phyloP scores from a whole-genome alignment of 2,888 invertebrate genomes.

The Aspidiotus destructor region DNA sequence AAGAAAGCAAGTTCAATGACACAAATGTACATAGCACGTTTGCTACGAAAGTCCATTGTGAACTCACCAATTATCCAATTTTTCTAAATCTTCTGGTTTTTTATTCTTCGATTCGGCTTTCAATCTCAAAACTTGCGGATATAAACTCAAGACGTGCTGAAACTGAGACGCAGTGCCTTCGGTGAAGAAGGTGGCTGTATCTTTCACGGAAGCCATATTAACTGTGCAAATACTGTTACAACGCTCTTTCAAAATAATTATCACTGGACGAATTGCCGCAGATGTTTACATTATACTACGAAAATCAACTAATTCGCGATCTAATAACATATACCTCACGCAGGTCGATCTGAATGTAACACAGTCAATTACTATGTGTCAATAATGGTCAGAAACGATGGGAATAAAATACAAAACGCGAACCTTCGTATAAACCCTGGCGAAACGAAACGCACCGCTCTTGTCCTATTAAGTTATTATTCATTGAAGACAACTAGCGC shows the following conservation, averaged over 20 bases:
- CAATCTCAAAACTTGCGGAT: conserved; percentile 79
- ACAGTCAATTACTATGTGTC: conserved; percentile 17
- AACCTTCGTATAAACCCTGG: conserved; percentile 3
- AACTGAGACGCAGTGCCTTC: conserved; percentile 73
- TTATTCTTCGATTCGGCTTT: conserved; percentile 85
- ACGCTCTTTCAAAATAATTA: conserved; percentile 14
- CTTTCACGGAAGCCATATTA: conserved; percentile 40
- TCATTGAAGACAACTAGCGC: conserved; percentile 1
- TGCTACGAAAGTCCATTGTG: conserved; percentile 4
- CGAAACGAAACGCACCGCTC: conserved; percentile 1
- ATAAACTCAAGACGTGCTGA: conserved; percentile 78
- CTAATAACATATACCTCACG: conserved; percentile 12
- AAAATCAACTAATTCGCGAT: conserved; percentile 10
- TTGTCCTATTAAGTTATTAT: conserved; percentile 4
- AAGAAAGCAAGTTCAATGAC: conserved; percentile 13
- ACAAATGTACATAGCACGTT: not conserved
- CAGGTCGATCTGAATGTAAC: conserved; percentile 13
- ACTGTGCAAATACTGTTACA: conserved; percentile 28
- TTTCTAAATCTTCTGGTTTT: conserved; percentile 88
- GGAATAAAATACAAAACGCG: conserved; percentile 9
- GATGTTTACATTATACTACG: conserved; percentile 27
- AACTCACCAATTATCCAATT: conserved; percentile 87
- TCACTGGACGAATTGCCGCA: conserved; percentile 5
- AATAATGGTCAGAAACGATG: conserved; percentile 8
- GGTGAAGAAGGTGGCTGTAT: conserved; percentile 87